These are phyloP conservation scores for Pardalotus punctatus DNA, from an alignment of 2,113 vertebrate genomes.

Conservation along the genomic window DNA sequence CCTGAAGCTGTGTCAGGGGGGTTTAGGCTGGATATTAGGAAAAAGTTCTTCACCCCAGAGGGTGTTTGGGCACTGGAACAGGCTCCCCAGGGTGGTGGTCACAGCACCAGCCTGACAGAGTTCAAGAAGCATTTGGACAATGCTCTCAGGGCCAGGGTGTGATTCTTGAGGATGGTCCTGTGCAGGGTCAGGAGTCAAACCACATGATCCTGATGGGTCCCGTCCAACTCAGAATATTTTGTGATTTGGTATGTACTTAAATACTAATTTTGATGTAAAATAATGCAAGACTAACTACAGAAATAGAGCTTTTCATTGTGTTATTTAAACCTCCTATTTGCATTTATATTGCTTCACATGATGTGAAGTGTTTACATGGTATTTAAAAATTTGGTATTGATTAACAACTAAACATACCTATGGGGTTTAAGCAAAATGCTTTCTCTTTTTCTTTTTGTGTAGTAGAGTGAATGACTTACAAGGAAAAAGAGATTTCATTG, in stretches of 20 bases:
- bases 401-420: constrained; percentile 8
- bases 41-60: neutral
- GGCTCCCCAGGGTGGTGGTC: neutral
- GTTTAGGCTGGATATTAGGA: neutral
- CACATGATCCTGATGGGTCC: neutral
- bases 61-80: neutral
- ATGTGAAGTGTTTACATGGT: constrained; percentile 1
- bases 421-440: neutral
- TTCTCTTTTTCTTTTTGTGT: neutral
- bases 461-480: neutral
- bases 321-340: constrained; percentile 24
- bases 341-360: constrained; percentile 42
- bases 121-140: neutral
- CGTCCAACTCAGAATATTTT: neutral
- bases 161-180: neutral
- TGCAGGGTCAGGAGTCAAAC: neutral
- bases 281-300: neutral
- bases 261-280: constrained; percentile 27
- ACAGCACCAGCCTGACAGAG: neutral
- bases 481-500: neutral
- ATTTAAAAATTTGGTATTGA: constrained; percentile 8
- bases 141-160: neutral
- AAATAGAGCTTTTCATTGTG: constrained; percentile 10
- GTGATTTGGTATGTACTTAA: neutral
- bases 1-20: neutral